These are phyloP conservation scores for Sebastes diploproa DNA, from an alignment of 2,797 vertebrate species.

Conservation along the genomic window DNA sequence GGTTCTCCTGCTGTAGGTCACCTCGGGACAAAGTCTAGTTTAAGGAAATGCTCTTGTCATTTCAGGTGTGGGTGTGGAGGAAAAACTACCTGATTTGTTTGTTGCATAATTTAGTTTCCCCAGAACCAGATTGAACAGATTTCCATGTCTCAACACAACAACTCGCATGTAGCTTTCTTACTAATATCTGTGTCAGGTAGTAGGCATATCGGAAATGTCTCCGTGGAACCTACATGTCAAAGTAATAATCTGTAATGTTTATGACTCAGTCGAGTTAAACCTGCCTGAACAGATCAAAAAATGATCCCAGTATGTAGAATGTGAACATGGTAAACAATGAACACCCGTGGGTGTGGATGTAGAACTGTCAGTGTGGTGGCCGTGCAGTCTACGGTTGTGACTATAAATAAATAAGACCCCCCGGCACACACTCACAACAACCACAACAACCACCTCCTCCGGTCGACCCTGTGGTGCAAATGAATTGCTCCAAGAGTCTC, in stretches of 20 bases:
- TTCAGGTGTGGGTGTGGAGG: background rate
- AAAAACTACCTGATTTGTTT: background rate
- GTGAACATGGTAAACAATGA: background rate
- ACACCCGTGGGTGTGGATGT: background rate
- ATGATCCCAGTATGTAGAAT: background rate
- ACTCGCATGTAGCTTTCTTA: background rate
- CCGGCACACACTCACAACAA: background rate
- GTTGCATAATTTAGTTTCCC: background rate
- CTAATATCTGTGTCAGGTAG: background rate
- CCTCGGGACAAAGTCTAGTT: background rate
- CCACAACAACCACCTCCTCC: background rate
- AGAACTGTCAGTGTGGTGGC: background rate
- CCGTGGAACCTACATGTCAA: background rate
- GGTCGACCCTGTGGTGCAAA: conserved; percentile 6
- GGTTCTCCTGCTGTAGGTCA: background rate
- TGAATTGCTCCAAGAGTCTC: conserved; percentile 12
- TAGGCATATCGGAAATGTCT: background rate
- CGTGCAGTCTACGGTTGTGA: background rate
- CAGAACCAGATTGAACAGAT: background rate
- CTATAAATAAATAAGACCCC: conserved; percentile 17
- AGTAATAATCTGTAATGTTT: background rate
- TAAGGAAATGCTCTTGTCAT: background rate
- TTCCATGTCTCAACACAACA: background rate
- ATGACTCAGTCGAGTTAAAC: background rate
- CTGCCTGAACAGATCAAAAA: background rate